Evolutionary conservation across 2,113 vertebrate species (phyloP), one percentile per base, ranked within the genome.

Genomic region (Chauna torquata): DNA sequence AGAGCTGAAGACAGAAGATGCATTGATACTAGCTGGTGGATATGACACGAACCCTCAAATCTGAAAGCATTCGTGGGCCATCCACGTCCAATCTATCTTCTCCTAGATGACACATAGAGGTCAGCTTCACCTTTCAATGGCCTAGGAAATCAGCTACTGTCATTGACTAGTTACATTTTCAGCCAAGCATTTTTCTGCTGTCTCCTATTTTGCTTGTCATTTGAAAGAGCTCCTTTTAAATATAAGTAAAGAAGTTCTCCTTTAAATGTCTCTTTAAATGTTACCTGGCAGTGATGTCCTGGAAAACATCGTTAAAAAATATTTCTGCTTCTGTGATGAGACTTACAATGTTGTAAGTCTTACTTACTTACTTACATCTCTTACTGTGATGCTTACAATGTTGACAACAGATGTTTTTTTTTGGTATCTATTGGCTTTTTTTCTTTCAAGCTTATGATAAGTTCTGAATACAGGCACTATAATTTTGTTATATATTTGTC

Each of bases 181-280:
- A 55, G 85, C 38, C 15, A 79, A 27, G 3, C 3, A 10, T 90
- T 89, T 81, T 87, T 82, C 65, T 58, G 12, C 25, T 82, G 6
- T 71, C 22, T 75, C 12, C 13, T 90, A 30, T 68, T 87, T 92
- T 13, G 61, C 20, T 36, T 90, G 27, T 27, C 8, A 22, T 87
- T 95, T 71, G 44, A 71, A 94, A 90, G 11, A 87, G 10, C 14
- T 78, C 5, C 25, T 81, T 75, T 30, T 28, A 87, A 84, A 62
- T 16, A n/a, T 5, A 68, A 17, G 18, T 62, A 50, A 85, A 38
- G 9, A 34, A 62, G 3, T 68, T 79, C 3, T 90, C 52, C 52
- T 90, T 83, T 64, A 71, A 55, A 58, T 65, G 16, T 47, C 18
- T 70, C 16, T 94, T 83, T 54, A 88, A 62, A 79, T 58, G 32